These are phyloP conservation scores for Saccopteryx bilineata DNA, from an alignment of 2,113 vertebrate genomes.

Conservation along the genomic window DNA sequence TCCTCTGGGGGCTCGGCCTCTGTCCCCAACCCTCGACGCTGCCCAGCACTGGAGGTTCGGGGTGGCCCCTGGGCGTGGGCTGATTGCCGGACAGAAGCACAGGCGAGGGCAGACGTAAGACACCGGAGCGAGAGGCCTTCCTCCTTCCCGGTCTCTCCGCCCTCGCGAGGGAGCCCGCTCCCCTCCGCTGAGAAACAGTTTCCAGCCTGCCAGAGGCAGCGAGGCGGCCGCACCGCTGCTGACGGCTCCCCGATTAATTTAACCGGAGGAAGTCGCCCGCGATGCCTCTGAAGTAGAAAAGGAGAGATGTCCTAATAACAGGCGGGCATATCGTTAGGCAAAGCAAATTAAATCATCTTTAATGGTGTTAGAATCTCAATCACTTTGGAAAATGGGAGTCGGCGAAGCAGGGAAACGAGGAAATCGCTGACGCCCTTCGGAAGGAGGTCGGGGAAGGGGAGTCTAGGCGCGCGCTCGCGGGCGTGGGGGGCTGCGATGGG, in stretches of 20 bases:
- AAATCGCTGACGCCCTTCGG: background rate
- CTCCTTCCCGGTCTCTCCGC: background rate
- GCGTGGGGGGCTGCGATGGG: fast-evolving
- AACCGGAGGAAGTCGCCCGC: conserved; percentile 47
- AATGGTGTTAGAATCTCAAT: conserved; percentile 62
- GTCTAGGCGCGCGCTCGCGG: fast-evolving
- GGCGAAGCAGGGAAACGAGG: conserved; percentile 63
- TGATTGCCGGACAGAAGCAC: background rate
- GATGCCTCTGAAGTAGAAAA: conserved; percentile 78
- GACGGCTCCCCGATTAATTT: conserved; percentile 79
- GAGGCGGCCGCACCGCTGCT: background rate
- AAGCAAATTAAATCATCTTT: conserved; percentile 77
- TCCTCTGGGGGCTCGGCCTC: fast-evolving
- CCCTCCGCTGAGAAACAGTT: conserved; percentile 74
- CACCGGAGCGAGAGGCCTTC: fast-evolving
- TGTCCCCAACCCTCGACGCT: background rate
- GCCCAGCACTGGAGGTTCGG: fast-evolving
- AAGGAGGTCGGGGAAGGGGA: background rate
- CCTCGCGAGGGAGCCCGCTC: conserved; percentile 20
- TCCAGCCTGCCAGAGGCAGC: background rate
- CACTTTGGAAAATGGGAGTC: background rate
- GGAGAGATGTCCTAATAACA: conserved; percentile 70
- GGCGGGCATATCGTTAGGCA: conserved; percentile 63
- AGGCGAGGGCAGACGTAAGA: background rate
- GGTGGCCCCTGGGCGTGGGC: fast-evolving